These are phyloP conservation scores for Mormoops blainvillei DNA, from an alignment of 2,113 vertebrate genomes.

Conservation along the genomic window DNA sequence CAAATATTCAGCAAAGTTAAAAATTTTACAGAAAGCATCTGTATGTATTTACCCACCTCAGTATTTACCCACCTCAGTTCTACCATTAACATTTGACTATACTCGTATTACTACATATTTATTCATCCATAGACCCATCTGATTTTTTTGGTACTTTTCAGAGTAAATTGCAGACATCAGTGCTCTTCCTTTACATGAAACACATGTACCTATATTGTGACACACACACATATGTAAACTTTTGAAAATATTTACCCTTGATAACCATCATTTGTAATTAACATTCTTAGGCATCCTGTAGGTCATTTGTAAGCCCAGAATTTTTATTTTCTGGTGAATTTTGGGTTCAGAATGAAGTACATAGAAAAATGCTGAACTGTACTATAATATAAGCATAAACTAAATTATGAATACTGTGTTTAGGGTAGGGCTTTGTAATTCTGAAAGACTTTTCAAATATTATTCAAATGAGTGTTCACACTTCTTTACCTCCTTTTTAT, in stretches of 20 bases:
- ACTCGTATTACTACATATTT: not conserved
- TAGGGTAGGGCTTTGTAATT: not conserved
- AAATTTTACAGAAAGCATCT: not conserved
- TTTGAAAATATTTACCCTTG: not conserved
- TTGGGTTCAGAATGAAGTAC: not conserved
- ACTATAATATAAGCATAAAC: not conserved
- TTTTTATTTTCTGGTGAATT: conserved; percentile 16
- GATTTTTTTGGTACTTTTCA: not conserved
- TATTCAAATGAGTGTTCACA: not conserved
- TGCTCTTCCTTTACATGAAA: not conserved
- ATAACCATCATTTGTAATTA: not conserved
- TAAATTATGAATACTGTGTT: not conserved
- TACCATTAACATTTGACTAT: not conserved
- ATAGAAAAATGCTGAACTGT: not conserved
- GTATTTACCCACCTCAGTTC: not conserved
- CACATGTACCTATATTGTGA: not conserved
- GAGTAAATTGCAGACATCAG: not conserved
- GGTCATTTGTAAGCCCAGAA: not conserved
- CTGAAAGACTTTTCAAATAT: not conserved
- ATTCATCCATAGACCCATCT: not conserved
- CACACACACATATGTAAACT: not conserved
- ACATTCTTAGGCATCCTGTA: not conserved
- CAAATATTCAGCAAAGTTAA: not conserved
- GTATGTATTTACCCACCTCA: not conserved
- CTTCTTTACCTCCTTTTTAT: not conserved